These are phyloP conservation scores for Frankliniella intonsa DNA, from an alignment of 2,888 invertebrate genomes.

Conservation along the genomic window DNA sequence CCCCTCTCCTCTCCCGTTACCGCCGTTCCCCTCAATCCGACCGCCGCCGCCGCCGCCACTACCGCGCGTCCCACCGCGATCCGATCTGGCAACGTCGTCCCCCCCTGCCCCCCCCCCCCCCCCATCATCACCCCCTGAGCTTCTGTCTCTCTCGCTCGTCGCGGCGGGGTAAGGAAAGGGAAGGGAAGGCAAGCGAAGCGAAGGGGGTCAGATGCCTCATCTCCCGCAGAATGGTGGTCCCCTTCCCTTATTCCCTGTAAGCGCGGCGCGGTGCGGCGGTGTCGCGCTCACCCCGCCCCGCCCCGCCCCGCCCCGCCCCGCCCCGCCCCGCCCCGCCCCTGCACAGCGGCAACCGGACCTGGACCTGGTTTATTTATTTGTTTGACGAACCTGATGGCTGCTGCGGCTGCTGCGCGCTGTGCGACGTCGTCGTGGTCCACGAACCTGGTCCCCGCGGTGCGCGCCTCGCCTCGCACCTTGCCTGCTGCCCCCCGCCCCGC, in stretches of 20 bases:
- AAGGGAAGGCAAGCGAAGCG: slow-evolving; percentile 38
- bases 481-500: not conserved
- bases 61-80: slow-evolving; percentile 40
- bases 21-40: not conserved
- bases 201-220: slow-evolving; percentile 32
- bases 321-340: no score
- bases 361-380: not conserved
- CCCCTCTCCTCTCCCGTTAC: not conserved
- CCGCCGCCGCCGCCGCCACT: not conserved
- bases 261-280: no score
- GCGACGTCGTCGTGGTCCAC: not conserved
- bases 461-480: not conserved
- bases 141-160: not conserved
- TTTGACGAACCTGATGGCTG: no score
- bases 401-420: no score
- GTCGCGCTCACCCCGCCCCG: no score
- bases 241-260: no score
- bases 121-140: not conserved
- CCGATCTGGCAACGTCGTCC: slow-evolving; percentile 1
- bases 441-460: not conserved
- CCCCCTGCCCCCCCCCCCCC: not conserved
- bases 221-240: no score
- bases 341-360: not conserved
- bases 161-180: not conserved
- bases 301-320: slow-evolving; percentile 34